Percentiles rank a stretch among this genome's conserved stretches.
Evolutionary conservation across 2,113 vertebrate species (phyloP).

Genomic region (Carassius carassius): DNA sequence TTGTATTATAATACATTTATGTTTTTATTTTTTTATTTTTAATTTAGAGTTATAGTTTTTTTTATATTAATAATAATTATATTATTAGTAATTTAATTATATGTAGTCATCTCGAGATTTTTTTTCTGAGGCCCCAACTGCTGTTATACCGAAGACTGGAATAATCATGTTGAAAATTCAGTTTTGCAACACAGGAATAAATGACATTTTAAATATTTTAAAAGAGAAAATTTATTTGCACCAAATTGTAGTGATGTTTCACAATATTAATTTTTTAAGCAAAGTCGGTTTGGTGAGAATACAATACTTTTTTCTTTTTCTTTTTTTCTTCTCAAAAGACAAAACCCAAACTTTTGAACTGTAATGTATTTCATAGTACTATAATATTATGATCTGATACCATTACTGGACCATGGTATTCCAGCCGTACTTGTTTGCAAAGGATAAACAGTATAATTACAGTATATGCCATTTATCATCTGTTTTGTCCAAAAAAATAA

Average conservation of each 20-base stretch:
- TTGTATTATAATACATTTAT: too few relatives aligned
- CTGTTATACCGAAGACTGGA: neutral
- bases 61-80: neutral
- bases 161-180: neutral
- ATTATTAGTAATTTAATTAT: neutral
- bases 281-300: neutral
- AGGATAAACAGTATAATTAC: neutral
- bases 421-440: neutral
- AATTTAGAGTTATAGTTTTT: too few relatives aligned
- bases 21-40: too few relatives aligned
- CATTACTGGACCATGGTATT: neutral
- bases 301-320: neutral
- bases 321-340: neutral
- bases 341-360: neutral
- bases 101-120: neutral
- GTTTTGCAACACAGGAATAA: neutral
- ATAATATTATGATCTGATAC: neutral
- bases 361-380: neutral
- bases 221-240: too few relatives aligned
- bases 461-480: neutral
- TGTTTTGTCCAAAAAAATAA: neutral
- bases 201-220: neutral
- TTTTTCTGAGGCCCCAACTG: neutral
- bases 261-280: too few relatives aligned
- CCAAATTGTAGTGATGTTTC: too few relatives aligned